Evolutionary conservation across 2,888 invertebrate genomes (phyloP), one percentile per base, ranked within the genome.

Genomic region (Lordiphosa fenestrarum): DNA sequence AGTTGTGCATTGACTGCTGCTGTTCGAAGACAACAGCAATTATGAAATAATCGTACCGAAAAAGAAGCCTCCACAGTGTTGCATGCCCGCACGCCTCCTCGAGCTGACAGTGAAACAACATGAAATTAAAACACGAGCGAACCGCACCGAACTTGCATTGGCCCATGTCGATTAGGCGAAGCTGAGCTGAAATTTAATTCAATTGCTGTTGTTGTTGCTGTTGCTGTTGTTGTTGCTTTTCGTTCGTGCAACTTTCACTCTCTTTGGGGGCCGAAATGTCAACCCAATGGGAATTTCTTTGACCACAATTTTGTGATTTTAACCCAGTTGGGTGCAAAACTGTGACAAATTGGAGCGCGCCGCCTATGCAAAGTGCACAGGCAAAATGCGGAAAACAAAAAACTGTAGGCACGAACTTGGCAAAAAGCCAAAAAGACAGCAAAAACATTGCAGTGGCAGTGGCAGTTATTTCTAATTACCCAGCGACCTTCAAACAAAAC

Each of bases 121-220:
- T 81, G 78, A 80, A 80, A 81, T 72, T 83, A 80, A 80, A 80
- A 80, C 78, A 83, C 84, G 78, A 80, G 80, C 83, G 69, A 25
- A 25, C 67, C 72, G 60, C 60, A 61, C 48, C 41, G 21, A 39
- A 39, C 38, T 74, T 73, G 76, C 80, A 73, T 74, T 83, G 71
- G 83, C 76, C 70, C 78, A 74, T 77, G 82, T 73, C 75, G 74
- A 76, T 50, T 56, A 63, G 63, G 57, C 23, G 50, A 50, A 72
- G 82, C 76, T 76, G 76, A 76, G 81, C 64, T 83, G 78, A 76
- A 66, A 80, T 68, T 77, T 77, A 77, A 76, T 77, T 72, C 62
- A 59, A 66, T 76, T 61, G 49, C 63, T 59, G 33, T 55, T 35
- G 48, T 42, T 44, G 55, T 33, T 46, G 37, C 15, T 15, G 15